Conservation (phyloP, 2,797 vertebrate genomes). For the Buphagus erythrorhynchus region DNA sequence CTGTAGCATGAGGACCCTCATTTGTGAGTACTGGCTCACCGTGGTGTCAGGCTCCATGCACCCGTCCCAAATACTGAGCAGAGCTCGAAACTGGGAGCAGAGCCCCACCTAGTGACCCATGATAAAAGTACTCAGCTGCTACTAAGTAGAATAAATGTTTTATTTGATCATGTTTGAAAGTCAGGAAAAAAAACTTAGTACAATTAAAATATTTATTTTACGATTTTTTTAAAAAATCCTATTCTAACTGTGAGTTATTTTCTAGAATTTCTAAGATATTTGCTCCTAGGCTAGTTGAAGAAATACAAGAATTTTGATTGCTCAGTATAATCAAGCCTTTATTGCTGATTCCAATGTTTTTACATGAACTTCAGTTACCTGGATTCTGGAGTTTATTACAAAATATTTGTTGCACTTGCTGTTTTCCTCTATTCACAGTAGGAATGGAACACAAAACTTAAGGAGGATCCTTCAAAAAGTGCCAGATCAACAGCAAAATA, state of each 20-base stretch:
- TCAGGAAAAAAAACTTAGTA: neutral
- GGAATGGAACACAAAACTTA: neutral
- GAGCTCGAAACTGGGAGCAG: neutral
- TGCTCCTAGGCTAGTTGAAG: neutral
- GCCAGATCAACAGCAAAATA: neutral
- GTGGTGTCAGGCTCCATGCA: accelerated
- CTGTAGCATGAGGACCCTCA: accelerated
- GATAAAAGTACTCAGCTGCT: neutral
- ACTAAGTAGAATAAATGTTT: neutral
- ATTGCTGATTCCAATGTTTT: neutral
- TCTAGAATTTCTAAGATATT: neutral
- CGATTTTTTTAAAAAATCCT: no score
- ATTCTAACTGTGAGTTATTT: neutral
- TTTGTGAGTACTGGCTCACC: accelerated
- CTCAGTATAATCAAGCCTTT: neutral
- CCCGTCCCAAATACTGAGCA: accelerated
- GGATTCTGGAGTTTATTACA: neutral
- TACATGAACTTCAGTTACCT: neutral
- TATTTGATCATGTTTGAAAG: neutral
- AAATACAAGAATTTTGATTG: neutral
- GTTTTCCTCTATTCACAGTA: neutral
- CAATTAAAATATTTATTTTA: neutral
- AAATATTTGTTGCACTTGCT: neutral
- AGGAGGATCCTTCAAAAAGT: neutral
- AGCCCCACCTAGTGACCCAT: neutral